Base-by-base conservation (phyloP, 2,113 vertebrate genomes). In the Aphelocoma coerulescens region DNA sequence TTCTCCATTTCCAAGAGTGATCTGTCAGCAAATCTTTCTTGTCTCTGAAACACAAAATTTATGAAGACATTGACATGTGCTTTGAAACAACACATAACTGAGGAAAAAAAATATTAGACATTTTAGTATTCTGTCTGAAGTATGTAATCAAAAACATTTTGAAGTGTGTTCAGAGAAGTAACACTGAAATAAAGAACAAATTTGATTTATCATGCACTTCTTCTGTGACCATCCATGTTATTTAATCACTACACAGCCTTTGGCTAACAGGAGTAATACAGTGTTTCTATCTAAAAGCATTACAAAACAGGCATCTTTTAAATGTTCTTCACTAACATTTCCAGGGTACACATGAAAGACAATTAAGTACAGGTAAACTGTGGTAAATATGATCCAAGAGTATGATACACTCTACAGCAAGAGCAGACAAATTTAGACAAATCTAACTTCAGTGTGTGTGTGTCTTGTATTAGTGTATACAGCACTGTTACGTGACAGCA, bases 1-100 rank as follows among this genome's bases (percentile, higher is more conserved):
- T 99, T 99, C 98, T 99, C 99, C 98, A 99, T 99, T 98, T 99
- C 99, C 92, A 99, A 98, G 97, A 99, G 98, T 89, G 99, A 99
- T 97, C 99, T 98, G 97, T 99, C 99, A 93, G 99, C 98, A 96
- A 98, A 99, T 96, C 99, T 99, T 97, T 99, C 99, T 98, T 99
- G 99, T 97, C 99, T 99, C 99, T 99, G 98, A 66, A 98, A 98
- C 14, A 95, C 22, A 97, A 58, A 88, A 97, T 86, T 58, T 88
- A 90, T 72, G 68, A 91, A 89, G 61, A 43, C 43, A 39, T 79
- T 66, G 52, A 67, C 52, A 83, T 62, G 39, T 91, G 41, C 32
- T 63, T 49, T 79, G 20, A 46, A 43, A 49, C 13, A 91, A 88
- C 16, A 43, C 13, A 79, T 54, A 84, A 79, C 16, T 23, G 33